A percentile compares a stretch with the other conserved stretches of the same genome.
Conservation (phyloP, 2,888 invertebrate species). For the Agonopterix subpropinquella region DNA sequence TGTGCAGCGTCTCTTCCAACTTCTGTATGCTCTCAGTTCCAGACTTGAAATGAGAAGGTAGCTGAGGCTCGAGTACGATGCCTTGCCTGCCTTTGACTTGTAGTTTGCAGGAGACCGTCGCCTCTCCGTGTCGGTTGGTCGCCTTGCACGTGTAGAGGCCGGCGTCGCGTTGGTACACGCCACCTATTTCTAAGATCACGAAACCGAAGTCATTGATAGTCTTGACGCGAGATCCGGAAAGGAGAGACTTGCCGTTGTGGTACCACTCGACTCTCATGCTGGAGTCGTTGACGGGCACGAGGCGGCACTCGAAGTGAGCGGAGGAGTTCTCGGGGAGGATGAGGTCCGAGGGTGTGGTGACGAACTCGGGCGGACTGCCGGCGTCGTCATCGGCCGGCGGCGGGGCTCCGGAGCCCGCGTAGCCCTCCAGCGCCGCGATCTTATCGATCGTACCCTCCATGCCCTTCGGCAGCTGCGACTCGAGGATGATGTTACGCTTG, state of each 20-base stretch:
- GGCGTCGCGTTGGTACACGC: conserved; percentile 94
- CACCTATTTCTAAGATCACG: conserved; percentile 96
- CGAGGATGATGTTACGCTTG: conserved; percentile 92
- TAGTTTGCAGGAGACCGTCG: conserved; percentile 89
- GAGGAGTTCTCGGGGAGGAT: conserved; percentile 90
- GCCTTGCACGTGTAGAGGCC: conserved; percentile 96
- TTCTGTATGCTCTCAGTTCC: conserved; percentile 94
- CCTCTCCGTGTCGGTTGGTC: conserved; percentile 93
- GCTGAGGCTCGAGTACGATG: conserved; percentile 91
- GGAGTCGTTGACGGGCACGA: conserved; percentile 92
- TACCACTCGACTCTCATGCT: conserved; percentile 98
- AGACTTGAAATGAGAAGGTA: conserved; percentile 89
- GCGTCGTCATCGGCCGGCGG: conserved; percentile 85
- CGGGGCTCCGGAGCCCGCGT: conserved; percentile 81
- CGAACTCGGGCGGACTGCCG: conserved; percentile 93
- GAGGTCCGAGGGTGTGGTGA: conserved; percentile 90
- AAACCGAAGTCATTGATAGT: conserved; percentile 98
- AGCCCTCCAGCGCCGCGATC: conserved; percentile 93
- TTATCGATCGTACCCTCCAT: conserved; percentile 96
- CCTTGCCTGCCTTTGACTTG: conserved; percentile 92
- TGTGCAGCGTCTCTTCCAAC: conserved; percentile 92
- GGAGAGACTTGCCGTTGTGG: conserved; percentile 95
- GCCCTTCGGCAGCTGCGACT: conserved; percentile 93
- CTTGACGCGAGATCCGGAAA: conserved; percentile 94
- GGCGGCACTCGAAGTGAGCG: conserved; percentile 94